These are phyloP conservation scores for Cynodonichthys magdalenae DNA, from an alignment of 2,797 vertebrate genomes.

Conservation along the genomic window DNA sequence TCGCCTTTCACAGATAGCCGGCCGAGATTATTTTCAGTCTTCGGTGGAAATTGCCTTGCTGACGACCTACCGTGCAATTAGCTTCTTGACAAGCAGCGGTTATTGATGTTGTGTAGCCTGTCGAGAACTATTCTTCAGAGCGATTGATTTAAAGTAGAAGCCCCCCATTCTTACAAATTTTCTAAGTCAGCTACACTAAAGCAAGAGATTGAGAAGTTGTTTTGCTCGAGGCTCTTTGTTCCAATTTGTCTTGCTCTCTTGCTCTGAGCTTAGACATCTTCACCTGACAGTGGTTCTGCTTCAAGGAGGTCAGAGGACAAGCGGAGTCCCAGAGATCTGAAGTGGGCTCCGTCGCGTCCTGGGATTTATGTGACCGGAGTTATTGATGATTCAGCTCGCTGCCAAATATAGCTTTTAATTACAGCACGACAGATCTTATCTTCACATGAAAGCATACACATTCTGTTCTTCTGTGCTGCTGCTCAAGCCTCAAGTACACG, in stretches of 20 bases:
- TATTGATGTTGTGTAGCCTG: conserved; percentile 26
- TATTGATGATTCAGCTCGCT: conserved; percentile 38
- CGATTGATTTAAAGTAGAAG: conserved; percentile 38
- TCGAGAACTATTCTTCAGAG: conserved; percentile 40
- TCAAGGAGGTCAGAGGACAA: conserved; percentile 45
- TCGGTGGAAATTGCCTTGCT: conserved; percentile 31
- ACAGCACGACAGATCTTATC: conserved; percentile 34
- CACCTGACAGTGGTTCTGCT: conserved; percentile 36
- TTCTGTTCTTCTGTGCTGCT: conserved; percentile 8
- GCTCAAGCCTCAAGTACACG: conserved; percentile 1
- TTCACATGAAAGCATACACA: conserved; percentile 20
- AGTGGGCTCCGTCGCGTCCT: conserved; percentile 4
- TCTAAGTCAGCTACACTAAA: background rate
- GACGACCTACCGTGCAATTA: conserved; percentile 53
- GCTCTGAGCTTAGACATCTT: conserved; percentile 18
- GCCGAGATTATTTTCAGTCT: conserved; percentile 62
- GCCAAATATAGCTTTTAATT: conserved; percentile 39
- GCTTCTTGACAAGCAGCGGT: conserved; percentile 49
- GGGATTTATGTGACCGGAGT: conserved; percentile 23
- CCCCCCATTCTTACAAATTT: background rate
- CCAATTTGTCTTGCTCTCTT: conserved; percentile 20
- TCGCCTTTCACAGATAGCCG: conserved; percentile 70
- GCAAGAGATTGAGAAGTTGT: conserved; percentile 5
- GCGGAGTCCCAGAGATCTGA: conserved; percentile 21
- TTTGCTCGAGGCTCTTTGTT: conserved; percentile 28